These are phyloP conservation scores for Phrynocephalus forsythii DNA, from an alignment of 2,797 vertebrate species.

Conservation along the genomic window DNA sequence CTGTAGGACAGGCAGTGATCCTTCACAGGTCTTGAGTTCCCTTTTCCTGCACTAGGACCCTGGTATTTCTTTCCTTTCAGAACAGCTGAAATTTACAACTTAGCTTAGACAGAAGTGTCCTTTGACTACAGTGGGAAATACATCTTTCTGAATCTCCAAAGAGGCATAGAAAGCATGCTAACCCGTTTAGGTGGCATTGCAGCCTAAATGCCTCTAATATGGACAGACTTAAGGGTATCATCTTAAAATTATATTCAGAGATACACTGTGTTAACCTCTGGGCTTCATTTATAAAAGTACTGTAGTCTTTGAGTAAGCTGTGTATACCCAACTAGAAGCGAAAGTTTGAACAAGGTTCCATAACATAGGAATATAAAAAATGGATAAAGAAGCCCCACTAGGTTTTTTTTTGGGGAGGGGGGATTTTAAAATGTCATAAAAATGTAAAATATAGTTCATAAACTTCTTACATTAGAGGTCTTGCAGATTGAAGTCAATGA, in stretches of 20 bases:
- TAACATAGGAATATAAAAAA: constrained; percentile 19
- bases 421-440: constrained; percentile 8
- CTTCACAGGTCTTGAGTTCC: background rate
- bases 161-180: background rate
- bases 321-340: background rate
- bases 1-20: too few relatives aligned
- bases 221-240: background rate
- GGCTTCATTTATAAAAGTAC: background rate
- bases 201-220: background rate
- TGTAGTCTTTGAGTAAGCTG: background rate
- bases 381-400: background rate
- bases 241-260: background rate
- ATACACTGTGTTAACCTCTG: background rate
- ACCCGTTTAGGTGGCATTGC: background rate
- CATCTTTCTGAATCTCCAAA: background rate
- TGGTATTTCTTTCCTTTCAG: background rate
- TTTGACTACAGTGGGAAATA: background rate
- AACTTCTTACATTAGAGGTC: constrained; percentile 58
- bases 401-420: constrained; percentile 10
- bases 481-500: constrained; percentile 46
- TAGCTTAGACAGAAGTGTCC: background rate
- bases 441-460: constrained; percentile 59
- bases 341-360: constrained; percentile 13
- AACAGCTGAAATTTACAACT: background rate
- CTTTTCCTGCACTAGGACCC: too few relatives aligned